These are phyloP conservation scores for Pharmacophagus antenor DNA, from an alignment of 2,888 invertebrate species.

Conservation along the genomic window DNA sequence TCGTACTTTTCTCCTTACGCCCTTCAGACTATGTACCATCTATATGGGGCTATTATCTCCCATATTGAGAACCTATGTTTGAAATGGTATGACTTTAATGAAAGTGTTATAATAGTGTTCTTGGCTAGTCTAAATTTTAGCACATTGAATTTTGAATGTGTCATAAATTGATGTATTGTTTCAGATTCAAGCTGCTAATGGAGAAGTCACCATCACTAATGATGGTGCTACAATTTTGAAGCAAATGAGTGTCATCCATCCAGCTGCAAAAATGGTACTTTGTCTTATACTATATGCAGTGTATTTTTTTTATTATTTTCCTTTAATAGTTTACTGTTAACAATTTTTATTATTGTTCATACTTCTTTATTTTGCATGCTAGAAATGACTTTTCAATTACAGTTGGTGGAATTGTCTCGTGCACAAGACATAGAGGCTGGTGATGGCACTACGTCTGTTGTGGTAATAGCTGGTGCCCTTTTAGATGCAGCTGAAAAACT, in stretches of 20 bases:
- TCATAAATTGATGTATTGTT: not conserved
- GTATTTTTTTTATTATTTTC: not conserved
- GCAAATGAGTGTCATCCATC: conserved; percentile 99
- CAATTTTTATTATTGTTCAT: not conserved
- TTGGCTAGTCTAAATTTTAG: too few relatives aligned
- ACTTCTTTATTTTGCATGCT: not conserved
- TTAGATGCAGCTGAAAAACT: conserved; percentile 97
- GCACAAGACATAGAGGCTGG: conserved; percentile 99
- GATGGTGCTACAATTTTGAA: conserved; percentile 99
- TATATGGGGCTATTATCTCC: too few relatives aligned
- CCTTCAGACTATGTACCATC: too few relatives aligned
- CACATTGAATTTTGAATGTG: not conserved
- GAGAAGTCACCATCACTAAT: conserved; percentile 99
- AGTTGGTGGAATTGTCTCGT: conserved; percentile 98
- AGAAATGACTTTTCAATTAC: conserved; percentile 41
- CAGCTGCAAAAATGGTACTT: conserved; percentile 98
- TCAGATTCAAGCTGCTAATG: conserved; percentile 96
- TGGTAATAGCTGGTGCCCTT: conserved; percentile 97
- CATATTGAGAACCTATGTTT: too few relatives aligned
- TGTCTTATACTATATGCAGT: not conserved
- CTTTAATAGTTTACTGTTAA: not conserved
- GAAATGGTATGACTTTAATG: too few relatives aligned
- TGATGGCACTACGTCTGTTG: conserved; percentile 99
- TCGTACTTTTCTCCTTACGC: too few relatives aligned
- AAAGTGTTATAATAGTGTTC: too few relatives aligned